Evolutionary conservation across 2,113 vertebrate species (phyloP).

Genomic region (Peucedramus taeniatus): DNA sequence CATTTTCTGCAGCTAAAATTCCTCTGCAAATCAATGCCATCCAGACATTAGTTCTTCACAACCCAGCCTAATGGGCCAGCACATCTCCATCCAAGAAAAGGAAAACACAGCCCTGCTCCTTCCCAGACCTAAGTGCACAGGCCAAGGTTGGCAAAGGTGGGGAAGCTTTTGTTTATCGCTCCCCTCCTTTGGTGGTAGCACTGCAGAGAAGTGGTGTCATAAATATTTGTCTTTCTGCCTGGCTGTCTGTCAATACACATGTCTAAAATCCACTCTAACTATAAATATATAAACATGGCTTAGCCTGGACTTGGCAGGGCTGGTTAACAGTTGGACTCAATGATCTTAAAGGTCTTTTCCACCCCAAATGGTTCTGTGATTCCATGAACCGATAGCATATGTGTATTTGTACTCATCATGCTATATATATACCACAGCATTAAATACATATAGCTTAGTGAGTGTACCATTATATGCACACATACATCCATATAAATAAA

Average conservation of each 20-base stretch:
- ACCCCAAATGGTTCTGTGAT: neutral
- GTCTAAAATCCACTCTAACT: neutral
- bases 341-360: neutral
- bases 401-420: neutral
- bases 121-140: neutral
- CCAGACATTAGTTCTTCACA: neutral
- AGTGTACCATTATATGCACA: neutral
- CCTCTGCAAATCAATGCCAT: neutral
- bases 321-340: neutral
- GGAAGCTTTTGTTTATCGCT: neutral
- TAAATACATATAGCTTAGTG: neutral
- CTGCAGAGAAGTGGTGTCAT: neutral
- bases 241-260: neutral
- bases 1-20: conserved; percentile 21
- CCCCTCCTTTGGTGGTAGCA: neutral
- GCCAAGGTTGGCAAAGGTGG: neutral
- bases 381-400: neutral
- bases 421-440: neutral
- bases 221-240: conserved; percentile 44
- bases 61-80: neutral
- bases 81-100: neutral
- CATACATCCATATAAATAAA: neutral
- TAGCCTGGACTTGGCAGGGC: neutral
- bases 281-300: neutral
- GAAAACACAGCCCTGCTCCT: neutral